Conservation (phyloP, 2,113 vertebrate genomes). For the Brachyhypopomus gauderio region DNA sequence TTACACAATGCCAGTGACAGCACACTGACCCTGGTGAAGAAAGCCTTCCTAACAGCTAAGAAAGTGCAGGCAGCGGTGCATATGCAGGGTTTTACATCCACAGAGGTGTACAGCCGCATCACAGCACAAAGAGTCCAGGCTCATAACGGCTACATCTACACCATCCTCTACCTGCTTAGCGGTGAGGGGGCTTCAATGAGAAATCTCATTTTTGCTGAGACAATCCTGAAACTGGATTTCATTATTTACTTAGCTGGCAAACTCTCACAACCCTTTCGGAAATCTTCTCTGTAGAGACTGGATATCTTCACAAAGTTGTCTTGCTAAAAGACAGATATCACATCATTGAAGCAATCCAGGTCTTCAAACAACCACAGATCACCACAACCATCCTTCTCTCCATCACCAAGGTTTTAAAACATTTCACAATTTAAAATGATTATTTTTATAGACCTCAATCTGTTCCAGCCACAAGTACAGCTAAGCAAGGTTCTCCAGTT, state of each 20-base stretch:
- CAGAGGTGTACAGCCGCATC: constrained; percentile 58
- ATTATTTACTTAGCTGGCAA: not conserved
- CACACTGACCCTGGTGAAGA: constrained; percentile 58
- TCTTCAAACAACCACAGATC: constrained; percentile 74
- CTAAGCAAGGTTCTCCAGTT: no score
- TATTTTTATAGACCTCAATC: no score
- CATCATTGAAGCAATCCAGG: constrained; percentile 85
- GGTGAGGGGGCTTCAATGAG: constrained; percentile 50
- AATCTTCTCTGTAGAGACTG: constrained; percentile 66
- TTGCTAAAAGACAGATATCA: constrained; percentile 70
- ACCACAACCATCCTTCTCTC: constrained; percentile 83
- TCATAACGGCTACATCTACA: constrained; percentile 43
- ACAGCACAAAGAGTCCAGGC: constrained; percentile 57
- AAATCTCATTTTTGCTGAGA: not conserved
- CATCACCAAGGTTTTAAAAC: constrained; percentile 62
- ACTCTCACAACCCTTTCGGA: not conserved
- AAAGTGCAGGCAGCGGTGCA: not conserved
- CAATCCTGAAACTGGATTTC: not conserved
- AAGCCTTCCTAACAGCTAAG: constrained; percentile 58
- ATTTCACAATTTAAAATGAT: not conserved
- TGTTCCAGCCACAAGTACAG: no score
- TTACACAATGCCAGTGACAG: constrained; percentile 47
- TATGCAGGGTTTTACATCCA: constrained; percentile 34
- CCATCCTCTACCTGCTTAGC: constrained; percentile 67
- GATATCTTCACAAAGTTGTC: constrained; percentile 88